These are phyloP conservation scores for Amazonetta brasiliensis DNA, from an alignment of 2,797 vertebrate genomes.

Conservation along the genomic window DNA sequence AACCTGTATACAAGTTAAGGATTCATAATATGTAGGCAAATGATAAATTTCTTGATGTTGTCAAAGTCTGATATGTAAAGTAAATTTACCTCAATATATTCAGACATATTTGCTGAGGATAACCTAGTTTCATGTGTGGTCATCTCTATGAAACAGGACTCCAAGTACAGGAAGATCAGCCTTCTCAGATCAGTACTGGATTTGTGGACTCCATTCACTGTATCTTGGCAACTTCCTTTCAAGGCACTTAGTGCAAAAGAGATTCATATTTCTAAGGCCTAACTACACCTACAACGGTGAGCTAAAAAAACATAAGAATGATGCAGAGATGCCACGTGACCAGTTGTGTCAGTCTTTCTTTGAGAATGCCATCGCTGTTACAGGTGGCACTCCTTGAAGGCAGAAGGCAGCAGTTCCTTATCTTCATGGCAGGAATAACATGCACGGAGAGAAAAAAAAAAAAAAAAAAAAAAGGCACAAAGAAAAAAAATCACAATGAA, in stretches of 20 bases:
- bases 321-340: neutral
- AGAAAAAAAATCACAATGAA: neutral
- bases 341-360: neutral
- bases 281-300: neutral
- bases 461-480: too few relatives aligned
- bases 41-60: neutral
- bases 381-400: neutral
- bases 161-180: neutral
- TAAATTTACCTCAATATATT: neutral
- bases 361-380: neutral
- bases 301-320: neutral
- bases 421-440: neutral
- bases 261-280: neutral
- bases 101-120: neutral
- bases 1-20: neutral
- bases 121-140: neutral
- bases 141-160: neutral
- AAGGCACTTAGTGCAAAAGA: neutral
- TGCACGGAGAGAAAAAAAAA: neutral
- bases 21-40: neutral
- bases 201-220: neutral
- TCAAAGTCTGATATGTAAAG: neutral
- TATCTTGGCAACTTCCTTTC: neutral
- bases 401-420: neutral
- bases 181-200: neutral